phyloP scores from a whole-genome alignment of 2,113 vertebrate genomes.

The Scytalopus superciliaris region DNA sequence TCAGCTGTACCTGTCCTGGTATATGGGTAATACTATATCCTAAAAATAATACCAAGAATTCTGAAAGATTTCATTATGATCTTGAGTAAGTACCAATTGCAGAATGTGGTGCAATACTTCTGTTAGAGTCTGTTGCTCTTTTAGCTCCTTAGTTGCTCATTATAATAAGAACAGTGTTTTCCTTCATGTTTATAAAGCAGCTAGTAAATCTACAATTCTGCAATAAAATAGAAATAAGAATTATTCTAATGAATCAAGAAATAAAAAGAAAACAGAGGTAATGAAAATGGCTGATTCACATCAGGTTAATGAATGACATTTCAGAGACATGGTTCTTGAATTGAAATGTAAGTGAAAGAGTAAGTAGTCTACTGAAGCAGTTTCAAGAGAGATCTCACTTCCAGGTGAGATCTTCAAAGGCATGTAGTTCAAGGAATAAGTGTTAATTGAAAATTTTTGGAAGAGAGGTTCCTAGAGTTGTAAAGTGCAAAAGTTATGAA shows the following conservation, averaged over 20 bases:
- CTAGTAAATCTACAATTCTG: not conserved
- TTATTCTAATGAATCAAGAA: not conserved
- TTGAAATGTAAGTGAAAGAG: not conserved
- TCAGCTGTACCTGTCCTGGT: not conserved
- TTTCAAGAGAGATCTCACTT: not conserved
- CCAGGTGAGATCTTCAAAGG: not conserved
- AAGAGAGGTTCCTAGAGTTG: not conserved
- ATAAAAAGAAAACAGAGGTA: not conserved
- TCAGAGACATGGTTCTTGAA: not conserved
- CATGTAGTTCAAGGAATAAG: not conserved
- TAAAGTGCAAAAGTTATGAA: not conserved
- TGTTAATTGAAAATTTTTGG: not conserved
- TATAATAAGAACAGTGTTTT: not conserved
- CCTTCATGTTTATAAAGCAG: not conserved
- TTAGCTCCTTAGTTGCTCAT: not conserved
- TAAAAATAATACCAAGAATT: not conserved
- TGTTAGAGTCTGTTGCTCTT: rapidly evolving
- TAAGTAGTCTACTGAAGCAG: not conserved
- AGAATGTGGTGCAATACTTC: not conserved
- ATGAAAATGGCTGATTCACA: not conserved
- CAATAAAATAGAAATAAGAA: not conserved
- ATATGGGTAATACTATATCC: not conserved
- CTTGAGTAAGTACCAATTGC: not conserved
- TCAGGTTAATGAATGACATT: not conserved
- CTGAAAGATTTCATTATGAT: not conserved